Conservation (phyloP, 2,888 invertebrate genomes). For the Exocentrus adspersus region DNA sequence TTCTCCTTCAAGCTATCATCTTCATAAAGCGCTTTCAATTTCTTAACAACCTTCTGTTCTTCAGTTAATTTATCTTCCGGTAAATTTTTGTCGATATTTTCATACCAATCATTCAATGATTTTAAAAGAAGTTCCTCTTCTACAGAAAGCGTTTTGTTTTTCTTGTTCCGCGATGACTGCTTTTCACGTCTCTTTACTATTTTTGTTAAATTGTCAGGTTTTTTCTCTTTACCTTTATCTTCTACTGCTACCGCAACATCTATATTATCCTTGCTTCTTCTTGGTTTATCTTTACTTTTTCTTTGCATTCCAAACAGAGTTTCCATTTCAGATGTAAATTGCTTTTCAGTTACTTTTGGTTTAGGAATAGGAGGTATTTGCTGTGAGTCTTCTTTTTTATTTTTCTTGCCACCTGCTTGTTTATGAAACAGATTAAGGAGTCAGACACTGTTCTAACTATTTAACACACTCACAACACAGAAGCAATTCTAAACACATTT, state of each 20-base stretch:
- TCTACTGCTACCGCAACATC: conserved; percentile 27
- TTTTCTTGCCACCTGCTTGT: conserved; percentile 31
- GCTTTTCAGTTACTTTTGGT: conserved; percentile 25
- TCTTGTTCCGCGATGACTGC: conserved; percentile 36
- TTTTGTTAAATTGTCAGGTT: conserved; percentile 10
- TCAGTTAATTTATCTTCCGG: conserved; percentile 54
- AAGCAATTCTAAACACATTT: conserved; percentile 28
- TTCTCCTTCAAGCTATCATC: conserved; percentile 47
- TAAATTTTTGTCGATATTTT: conserved; percentile 54
- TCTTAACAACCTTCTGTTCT: conserved; percentile 55
- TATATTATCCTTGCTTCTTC: conserved; percentile 31
- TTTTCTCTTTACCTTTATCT: conserved; percentile 28
- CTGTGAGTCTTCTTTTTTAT: conserved; percentile 11
- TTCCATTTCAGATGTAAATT: conserved; percentile 30
- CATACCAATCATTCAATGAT: conserved; percentile 52
- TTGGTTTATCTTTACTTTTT: conserved; percentile 22
- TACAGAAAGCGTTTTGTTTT: conserved; percentile 47
- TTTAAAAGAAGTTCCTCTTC: conserved; percentile 55
- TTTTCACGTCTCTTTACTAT: conserved; percentile 44
- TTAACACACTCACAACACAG: conserved; percentile 34
- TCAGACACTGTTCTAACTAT: conserved; percentile 5
- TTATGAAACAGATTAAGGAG: conserved; percentile 24
- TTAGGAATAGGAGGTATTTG: background rate
- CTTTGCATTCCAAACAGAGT: conserved; percentile 28
- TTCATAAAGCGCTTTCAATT: conserved; percentile 56